Conservation (phyloP, 2,888 invertebrate genomes). For the Parnassius smintheus region DNA sequence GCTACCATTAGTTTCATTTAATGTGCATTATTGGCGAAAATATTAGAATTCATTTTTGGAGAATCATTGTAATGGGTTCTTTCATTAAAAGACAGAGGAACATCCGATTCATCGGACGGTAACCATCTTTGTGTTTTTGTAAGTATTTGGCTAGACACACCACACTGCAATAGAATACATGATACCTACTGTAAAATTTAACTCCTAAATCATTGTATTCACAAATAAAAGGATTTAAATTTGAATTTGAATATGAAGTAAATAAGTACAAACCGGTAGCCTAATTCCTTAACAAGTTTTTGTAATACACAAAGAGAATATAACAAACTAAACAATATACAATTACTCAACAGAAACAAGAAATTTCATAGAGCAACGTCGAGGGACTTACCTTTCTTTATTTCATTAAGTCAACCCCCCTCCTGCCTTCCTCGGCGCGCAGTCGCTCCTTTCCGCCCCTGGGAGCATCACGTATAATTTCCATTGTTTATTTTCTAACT, state of each 20-base stretch:
- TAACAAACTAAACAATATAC: neutral
- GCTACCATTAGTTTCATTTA: too few relatives aligned
- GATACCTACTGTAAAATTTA: too few relatives aligned
- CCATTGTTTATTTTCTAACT: conserved; percentile 12
- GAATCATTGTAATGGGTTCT: too few relatives aligned
- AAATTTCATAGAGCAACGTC: conserved; percentile 6
- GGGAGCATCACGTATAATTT: conserved; percentile 2
- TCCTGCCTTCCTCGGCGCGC: neutral
- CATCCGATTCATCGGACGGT: too few relatives aligned
- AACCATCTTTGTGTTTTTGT: too few relatives aligned
- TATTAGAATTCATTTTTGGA: too few relatives aligned
- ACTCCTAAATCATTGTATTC: too few relatives aligned
- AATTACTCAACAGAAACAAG: neutral
- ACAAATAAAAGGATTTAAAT: too few relatives aligned
- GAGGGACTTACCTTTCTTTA: conserved; percentile 1
- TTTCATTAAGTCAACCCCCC: conserved; percentile 4
- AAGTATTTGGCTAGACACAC: too few relatives aligned
- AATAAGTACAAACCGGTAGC: neutral
- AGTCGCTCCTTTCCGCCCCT: neutral
- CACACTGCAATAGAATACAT: too few relatives aligned
- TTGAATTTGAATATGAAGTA: neutral
- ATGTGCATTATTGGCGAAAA: too few relatives aligned
- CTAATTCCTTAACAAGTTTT: neutral
- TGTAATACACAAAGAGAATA: neutral
- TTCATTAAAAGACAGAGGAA: too few relatives aligned